phyloP scores from a whole-genome alignment of 1,140 invertebrate species.

The Panagrolaimus sp. region DNA sequence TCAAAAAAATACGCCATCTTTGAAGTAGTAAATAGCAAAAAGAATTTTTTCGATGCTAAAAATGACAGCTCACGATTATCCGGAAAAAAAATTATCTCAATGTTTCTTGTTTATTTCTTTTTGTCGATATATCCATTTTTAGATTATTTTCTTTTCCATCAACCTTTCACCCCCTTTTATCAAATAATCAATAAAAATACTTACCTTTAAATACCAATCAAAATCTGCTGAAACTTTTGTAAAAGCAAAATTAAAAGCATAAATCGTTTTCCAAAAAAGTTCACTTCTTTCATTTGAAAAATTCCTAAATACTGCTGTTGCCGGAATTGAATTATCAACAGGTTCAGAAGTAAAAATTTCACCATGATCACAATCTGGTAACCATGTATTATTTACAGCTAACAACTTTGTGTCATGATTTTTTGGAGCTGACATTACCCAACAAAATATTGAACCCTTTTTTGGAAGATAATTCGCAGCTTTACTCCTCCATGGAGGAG shows the following conservation, averaged over 20 bases:
- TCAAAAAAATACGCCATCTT: too few relatives aligned
- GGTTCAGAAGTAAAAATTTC: constrained; percentile 3
- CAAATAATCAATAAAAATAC: neutral
- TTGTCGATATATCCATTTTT: too few relatives aligned
- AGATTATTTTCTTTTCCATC: too few relatives aligned
- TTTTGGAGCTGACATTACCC: neutral
- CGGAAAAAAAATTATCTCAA: too few relatives aligned
- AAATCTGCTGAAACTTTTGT: constrained; percentile 54
- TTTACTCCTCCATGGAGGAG: neutral
- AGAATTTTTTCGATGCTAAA: too few relatives aligned
- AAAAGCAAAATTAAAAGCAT: constrained; percentile 70
- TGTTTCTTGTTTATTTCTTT: too few relatives aligned
- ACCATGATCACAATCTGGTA: constrained; percentile 10
- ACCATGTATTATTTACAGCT: constrained; percentile 4
- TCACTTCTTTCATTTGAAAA: neutral
- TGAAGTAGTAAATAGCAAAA: too few relatives aligned
- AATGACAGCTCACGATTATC: too few relatives aligned
- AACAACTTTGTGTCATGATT: neutral
- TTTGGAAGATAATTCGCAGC: neutral
- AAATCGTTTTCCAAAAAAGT: constrained; percentile 86
- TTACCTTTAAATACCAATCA: constrained; percentile 59
- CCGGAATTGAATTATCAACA: constrained; percentile 2
- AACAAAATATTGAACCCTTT: neutral
- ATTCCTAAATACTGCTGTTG: constrained; percentile 3
- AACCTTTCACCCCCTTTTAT: too few relatives aligned